Evolutionary conservation across 1,140 invertebrate species (phyloP), one percentile per base, ranked within the genome.

Genomic region (Physella acuta): DNA sequence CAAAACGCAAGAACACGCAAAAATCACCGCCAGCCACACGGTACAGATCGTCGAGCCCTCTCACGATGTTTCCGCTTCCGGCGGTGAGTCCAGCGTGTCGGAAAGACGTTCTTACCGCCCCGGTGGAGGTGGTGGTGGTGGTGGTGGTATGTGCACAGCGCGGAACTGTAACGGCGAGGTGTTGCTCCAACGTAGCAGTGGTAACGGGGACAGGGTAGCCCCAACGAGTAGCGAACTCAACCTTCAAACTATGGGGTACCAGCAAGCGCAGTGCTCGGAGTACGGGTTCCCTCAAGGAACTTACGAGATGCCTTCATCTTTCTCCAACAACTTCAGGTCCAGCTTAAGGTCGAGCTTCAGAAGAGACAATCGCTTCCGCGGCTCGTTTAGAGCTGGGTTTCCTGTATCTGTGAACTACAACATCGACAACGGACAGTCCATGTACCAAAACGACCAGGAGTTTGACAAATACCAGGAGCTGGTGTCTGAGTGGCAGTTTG

Each of bases 401-500:
- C 44, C 62, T 33, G 62, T 51, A 4, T 28, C 39, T 33, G 28
- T 44, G 17, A 49, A 64, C 62, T 64, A 64, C 52, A 49, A 39
- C 49, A 64, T 64, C 39, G 62, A 64, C 44, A 49, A 1, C 20
- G 49, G 62, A 51, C 44, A 44, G 4, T 1, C 28, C 4, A 33
- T 64, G 44, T 64, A 52, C 49, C 11, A 49, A 11, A 11, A 4
- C 14, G 62, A 64, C 49, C 62, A 16, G 4, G 62, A 64, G 49
- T 64, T 64, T 58, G 52, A 56, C 28, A 37, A 28, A 20, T 66
- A 66, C 39, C 64, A 66, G 53, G 51, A 68, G 28, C 37, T 68
- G 24, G 75, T 79, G 20, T 77, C 79, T 49, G 97, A 99, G 86
- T 99, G 97, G 97, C 98, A 98, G 81, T 99, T 98, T 84, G 96